Percentiles rank a stretch among this genome's conserved stretches.
Evolutionary conservation across 30 jellyfish, hydroid and myxozoan genomes (phyloP).

Genomic region (Turritopsis dohrnii): DNA sequence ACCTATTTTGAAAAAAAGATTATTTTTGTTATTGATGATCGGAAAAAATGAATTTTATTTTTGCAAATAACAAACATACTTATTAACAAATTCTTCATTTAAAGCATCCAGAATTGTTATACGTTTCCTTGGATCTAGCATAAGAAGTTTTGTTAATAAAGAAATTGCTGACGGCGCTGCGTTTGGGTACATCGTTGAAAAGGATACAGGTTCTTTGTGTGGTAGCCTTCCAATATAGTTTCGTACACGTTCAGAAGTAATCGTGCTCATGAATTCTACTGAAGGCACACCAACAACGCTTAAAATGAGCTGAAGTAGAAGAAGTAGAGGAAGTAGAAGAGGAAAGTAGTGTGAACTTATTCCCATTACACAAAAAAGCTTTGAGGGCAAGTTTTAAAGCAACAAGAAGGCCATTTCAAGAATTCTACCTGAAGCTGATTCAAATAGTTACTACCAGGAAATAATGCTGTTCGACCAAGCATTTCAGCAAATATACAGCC

Average conservation of each 20-base stretch:
- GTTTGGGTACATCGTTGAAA: slow-evolving; percentile 57
- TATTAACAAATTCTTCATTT: slow-evolving; percentile 54
- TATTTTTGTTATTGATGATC: too few relatives aligned
- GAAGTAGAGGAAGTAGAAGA: neutral
- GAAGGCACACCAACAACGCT: slow-evolving; percentile 97
- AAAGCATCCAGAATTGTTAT: slow-evolving; percentile 52
- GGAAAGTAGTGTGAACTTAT: too few relatives aligned
- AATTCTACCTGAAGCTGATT: slow-evolving; percentile 83
- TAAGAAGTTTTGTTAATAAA: slow-evolving; percentile 48
- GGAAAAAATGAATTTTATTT: too few relatives aligned
- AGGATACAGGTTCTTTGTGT: slow-evolving; percentile 88
- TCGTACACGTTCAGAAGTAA: slow-evolving; percentile 89
- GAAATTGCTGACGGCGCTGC: slow-evolving; percentile 56
- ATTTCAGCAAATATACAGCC: slow-evolving; percentile 94
- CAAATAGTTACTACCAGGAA: slow-evolving; percentile 88
- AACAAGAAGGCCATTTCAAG: neutral
- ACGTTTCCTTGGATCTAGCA: slow-evolving; percentile 83
- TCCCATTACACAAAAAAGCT: too few relatives aligned
- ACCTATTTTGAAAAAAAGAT: slow-evolving; percentile 26
- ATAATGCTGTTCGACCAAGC: slow-evolving; percentile 78
- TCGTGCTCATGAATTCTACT: slow-evolving; percentile 61
- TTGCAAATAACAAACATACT: too few relatives aligned
- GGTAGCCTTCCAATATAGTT: slow-evolving; percentile 69
- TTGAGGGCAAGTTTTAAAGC: too few relatives aligned
- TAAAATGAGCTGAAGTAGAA: slow-evolving; percentile 46